Percentiles rank a stretch among this genome's conserved stretches.
phyloP scores from a whole-genome alignment of 2,113 vertebrate species.

The Trematomus loennbergii region DNA sequence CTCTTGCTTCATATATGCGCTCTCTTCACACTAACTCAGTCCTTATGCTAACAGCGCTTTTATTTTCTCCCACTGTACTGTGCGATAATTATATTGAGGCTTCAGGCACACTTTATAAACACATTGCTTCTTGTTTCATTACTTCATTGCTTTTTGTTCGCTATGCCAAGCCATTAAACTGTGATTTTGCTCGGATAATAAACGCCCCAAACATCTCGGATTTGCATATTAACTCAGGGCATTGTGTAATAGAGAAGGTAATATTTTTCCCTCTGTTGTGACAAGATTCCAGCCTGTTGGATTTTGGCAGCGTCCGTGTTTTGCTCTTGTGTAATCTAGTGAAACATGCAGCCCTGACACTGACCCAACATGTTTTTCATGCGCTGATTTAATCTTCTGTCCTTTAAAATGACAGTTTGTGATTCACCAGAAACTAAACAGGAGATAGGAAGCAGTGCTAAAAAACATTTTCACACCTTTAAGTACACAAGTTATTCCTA shows the following conservation, averaged over 20 bases:
- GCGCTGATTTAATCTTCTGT: neutral
- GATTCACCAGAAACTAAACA: neutral
- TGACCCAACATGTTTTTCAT: neutral
- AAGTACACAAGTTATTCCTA: no score
- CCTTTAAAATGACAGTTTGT: neutral
- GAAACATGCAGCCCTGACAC: neutral
- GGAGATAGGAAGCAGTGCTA: no score
- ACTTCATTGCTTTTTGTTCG: neutral
- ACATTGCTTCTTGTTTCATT: neutral
- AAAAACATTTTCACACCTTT: no score
- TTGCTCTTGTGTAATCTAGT: constrained; percentile 15
- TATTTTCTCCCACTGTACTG: neutral
- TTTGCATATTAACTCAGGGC: neutral
- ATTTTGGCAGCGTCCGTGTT: neutral
- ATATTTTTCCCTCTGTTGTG: neutral
- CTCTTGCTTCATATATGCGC: neutral
- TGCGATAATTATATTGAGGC: neutral
- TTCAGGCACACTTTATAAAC: constrained; percentile 11
- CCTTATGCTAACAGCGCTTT: neutral
- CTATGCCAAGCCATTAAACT: neutral
- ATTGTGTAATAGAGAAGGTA: neutral
- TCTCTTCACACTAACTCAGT: neutral
- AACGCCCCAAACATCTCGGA: neutral
- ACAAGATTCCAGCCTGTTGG: neutral
- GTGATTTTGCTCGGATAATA: neutral